Evolutionary conservation across 2,797 vertebrate genomes (phyloP), one percentile per base, ranked within the genome.

Genomic region (Hoplostethus mediterraneus): DNA sequence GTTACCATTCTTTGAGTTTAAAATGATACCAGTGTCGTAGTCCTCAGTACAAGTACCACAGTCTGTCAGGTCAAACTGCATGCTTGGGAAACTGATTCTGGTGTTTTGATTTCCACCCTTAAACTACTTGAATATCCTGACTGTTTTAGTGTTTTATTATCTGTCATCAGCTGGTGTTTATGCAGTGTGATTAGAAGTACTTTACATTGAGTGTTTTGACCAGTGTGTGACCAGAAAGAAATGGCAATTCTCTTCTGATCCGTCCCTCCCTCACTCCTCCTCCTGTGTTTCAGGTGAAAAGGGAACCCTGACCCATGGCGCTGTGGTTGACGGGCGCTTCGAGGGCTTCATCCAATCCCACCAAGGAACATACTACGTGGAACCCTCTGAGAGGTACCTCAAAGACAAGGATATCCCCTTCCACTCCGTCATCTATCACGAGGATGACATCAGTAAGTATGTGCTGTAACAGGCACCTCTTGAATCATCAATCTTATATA

Each of bases 401-500:
- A 93, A 95, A 90, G 94, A 95, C 77, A 91, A 87, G 83, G 88
- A 88, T 14, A 85, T 95, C 11, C 93, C 96, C 1, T 99, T 96
- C 91, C 98, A 99, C 81, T 99, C 98, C 3, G 94, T 99, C 91
- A 99, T 99, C 86, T 99, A 99, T 92, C 98, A 99, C 36, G 97
- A 99, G 91, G 96, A 98, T 80, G 97, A 99, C 90, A 96, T 99
- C 60, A 82, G 98, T 99, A 91, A 97, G 97, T 96, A 42, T 42
- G 49, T 48, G 30, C 45, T 33, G 5, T 48, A 9, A 21, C n/a
- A 17, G 12, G 36, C 58, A 36, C 13, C 16, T 21, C 31, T 11
- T 49, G 11, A 48, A 25, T n/a, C 5, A 16, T 17, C 17, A 9
- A 2, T 4, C 7, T 45, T 12, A 40, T 8, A 60, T 28, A 28